phyloP scores from a whole-genome alignment of 1,140 invertebrate genomes.

The Drosophila bocki region DNA sequence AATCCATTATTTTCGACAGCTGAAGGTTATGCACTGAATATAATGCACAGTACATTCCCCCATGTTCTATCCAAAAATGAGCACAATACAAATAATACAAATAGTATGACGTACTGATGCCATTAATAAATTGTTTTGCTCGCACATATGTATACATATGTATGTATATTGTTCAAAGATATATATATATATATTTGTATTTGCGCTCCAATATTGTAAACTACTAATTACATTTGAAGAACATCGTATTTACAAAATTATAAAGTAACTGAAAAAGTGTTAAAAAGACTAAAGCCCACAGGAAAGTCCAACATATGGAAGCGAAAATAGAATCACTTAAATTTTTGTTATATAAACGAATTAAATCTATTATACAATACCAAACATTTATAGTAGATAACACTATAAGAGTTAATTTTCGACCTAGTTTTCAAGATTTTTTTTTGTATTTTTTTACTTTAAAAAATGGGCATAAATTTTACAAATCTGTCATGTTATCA shows the following conservation, averaged over 20 bases:
- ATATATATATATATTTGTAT: constrained; percentile 1
- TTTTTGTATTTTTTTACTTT: no score
- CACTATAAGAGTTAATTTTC: no score
- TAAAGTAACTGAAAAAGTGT: neutral
- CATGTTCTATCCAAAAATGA: constrained; percentile 26
- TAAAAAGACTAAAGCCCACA: constrained; percentile 1
- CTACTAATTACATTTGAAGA: neutral
- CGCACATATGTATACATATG: neutral
- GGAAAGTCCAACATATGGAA: constrained; percentile 26
- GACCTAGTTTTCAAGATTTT: no score
- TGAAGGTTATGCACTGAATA: constrained; percentile 31
- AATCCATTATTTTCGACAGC: constrained; percentile 40
- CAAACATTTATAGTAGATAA: neutral
- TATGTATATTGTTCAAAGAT: neutral
- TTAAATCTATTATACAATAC: neutral
- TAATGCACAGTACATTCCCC: constrained; percentile 20
- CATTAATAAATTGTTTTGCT: constrained; percentile 1
- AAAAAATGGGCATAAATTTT: neutral
- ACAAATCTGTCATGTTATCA: neutral
- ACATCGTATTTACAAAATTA: constrained; percentile 4
- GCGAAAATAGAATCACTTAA: constrained; percentile 27
- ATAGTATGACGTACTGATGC: constrained; percentile 17
- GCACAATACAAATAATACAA: constrained; percentile 31
- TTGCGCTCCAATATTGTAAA: neutral
- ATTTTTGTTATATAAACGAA: neutral